Evolutionary conservation across 2,113 vertebrate species (phyloP), one percentile per base, ranked within the genome.

Genomic region (Pomatostomus ruficeps): DNA sequence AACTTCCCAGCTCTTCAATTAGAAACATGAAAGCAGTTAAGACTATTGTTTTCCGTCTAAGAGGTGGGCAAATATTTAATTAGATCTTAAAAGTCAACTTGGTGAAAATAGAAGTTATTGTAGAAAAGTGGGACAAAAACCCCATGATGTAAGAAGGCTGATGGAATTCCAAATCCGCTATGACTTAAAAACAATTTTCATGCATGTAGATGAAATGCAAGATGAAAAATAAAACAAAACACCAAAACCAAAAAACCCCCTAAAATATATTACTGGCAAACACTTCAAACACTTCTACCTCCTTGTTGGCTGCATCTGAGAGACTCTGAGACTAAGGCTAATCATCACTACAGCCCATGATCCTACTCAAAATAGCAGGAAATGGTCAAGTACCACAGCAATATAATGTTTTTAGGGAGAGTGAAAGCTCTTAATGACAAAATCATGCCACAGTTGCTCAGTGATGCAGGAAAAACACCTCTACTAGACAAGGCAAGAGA

Each of bases 41-140:
- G 36, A 49, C 36, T 75, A 84, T 68, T 26, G 21, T 48, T 65
- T 90, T 58, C 67, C 87, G 65, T 40, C 57, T 73, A 88, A 91
- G 36, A 93, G 54, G 42, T 28, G 3, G n/a, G 49, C 57, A 97
- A 95, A 95, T 72, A 95, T 72, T 95, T 78, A 79, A 87, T 68
- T 19, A 75, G 43, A n/a, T 72, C 66, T 92, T 58, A 45, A 52
- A 88, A 95, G 61, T 22, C 52, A 76, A 57, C 33, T 57, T 78
- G 38, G n/a, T 65, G 66, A 73, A 57, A 87, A 82, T 1, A 65
- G 25, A 36, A 40, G 8, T 29, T 89, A 89, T 45, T 8, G 12
- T 26, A 71, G 35, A 43, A 38, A 87, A 74, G 48, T 43, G 38
- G 51, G 36, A 43, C 11, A 33, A 58, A 83, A 92, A 29, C 19